Percentiles rank a stretch among this genome's conserved stretches.
These are phyloP conservation scores for Carpatolechia fugitivella DNA, from an alignment of 2,888 invertebrate genomes.

Conservation along the genomic window DNA sequence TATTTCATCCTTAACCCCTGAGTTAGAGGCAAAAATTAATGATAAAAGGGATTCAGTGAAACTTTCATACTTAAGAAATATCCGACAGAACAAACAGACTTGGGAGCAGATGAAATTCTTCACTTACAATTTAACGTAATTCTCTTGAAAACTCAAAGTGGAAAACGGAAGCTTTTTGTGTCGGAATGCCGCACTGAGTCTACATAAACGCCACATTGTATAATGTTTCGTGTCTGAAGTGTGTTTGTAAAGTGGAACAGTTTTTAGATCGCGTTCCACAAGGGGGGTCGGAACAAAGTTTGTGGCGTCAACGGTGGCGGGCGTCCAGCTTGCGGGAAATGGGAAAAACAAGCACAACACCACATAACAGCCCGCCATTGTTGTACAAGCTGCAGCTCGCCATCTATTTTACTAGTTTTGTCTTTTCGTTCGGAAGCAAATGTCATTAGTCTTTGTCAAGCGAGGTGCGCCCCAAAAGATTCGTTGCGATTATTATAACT, in stretches of 20 bases:
- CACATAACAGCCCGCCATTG: conserved; percentile 32
- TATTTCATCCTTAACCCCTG: neutral
- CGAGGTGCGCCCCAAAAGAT: conserved; percentile 27
- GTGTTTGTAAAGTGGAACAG: conserved; percentile 24
- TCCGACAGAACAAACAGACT: neutral
- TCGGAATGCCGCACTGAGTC: neutral
- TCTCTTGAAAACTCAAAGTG: neutral
- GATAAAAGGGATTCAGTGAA: neutral
- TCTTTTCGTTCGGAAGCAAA: conserved; percentile 43
- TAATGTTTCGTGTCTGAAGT: conserved; percentile 12
- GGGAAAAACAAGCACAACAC: conserved; percentile 35
- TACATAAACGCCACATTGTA: conserved; percentile 6
- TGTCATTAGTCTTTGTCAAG: conserved; percentile 54
- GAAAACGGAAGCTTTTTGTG: conserved; percentile 6
- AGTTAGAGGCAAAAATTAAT: neutral
- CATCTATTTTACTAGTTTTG: conserved; percentile 35
- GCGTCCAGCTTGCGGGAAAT: conserved; percentile 39
- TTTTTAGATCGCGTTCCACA: conserved; percentile 22
- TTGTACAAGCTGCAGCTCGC: conserved; percentile 27
- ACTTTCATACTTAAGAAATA: neutral
- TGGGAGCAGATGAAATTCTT: conserved; percentile 4
- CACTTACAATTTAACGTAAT: conserved; percentile 5
- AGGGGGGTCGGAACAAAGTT: conserved; percentile 46
- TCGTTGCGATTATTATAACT: conserved; percentile 32
- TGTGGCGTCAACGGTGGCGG: conserved; percentile 32